These are phyloP conservation scores for Drosophila seguyi DNA, from an alignment of 1,140 invertebrate species.

Conservation along the genomic window DNA sequence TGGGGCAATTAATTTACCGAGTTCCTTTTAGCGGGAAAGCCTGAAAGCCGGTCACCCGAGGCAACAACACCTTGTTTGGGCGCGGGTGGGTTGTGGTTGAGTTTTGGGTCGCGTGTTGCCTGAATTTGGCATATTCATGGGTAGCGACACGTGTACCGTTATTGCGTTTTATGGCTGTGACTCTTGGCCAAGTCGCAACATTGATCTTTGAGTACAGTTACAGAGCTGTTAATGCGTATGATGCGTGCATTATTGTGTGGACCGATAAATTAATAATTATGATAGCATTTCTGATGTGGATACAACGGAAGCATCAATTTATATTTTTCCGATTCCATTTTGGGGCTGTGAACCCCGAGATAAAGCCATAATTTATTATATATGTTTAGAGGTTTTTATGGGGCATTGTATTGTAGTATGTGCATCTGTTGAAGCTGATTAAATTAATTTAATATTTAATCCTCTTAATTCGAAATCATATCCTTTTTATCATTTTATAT, in stretches of 20 bases:
- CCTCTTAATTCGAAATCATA: too few relatives aligned
- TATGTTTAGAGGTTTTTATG: background rate
- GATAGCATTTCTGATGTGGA: too few relatives aligned
- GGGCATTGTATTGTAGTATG: background rate
- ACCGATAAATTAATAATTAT: background rate
- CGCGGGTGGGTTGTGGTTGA: constrained; percentile 21
- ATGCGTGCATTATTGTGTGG: background rate
- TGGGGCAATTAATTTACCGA: constrained; percentile 53
- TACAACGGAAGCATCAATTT: background rate
- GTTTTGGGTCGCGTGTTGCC: constrained; percentile 35
- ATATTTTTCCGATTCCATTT: background rate
- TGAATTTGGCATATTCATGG: constrained; percentile 50
- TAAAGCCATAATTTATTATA: constrained; percentile 2
- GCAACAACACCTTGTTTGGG: constrained; percentile 60
- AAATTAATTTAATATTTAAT: too few relatives aligned
- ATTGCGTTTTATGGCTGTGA: constrained; percentile 47
- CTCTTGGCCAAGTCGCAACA: constrained; percentile 24
- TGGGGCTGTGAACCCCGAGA: background rate
- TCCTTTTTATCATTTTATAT: background rate
- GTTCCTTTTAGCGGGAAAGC: constrained; percentile 26
- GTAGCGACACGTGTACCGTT: constrained; percentile 56
- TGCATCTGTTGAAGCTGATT: background rate
- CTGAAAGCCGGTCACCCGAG: constrained; percentile 51
- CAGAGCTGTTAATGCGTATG: constrained; percentile 18
- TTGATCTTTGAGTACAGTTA: constrained; percentile 36